Evolutionary conservation across 2,888 invertebrate species (phyloP).

Genomic region (Scaptomyza caliginosa): DNA sequence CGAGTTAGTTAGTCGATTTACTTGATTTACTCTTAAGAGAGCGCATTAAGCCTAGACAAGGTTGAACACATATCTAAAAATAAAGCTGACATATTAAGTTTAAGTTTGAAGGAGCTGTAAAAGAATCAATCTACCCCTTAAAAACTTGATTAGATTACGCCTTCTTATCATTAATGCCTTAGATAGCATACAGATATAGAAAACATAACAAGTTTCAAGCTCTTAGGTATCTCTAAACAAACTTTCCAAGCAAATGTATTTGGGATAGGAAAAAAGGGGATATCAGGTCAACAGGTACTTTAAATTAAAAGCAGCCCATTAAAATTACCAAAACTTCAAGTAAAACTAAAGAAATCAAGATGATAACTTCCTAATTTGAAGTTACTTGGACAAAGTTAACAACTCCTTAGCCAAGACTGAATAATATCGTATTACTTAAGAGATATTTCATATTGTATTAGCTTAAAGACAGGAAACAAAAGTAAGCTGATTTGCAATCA

Average conservation of each 20-base stretch:
- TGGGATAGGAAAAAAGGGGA: too few relatives aligned
- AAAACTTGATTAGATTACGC: slow-evolving; percentile 34
- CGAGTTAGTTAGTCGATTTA: neutral
- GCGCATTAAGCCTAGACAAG: slow-evolving; percentile 2
- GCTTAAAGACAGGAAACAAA: neutral
- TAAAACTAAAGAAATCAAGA: too few relatives aligned
- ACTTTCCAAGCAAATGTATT: too few relatives aligned
- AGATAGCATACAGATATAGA: neutral
- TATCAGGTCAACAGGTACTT: too few relatives aligned
- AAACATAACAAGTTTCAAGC: neutral
- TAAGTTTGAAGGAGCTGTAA: neutral
- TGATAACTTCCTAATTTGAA: too few relatives aligned
- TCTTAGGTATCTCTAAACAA: neutral
- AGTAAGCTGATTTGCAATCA: neutral
- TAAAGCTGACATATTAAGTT: slow-evolving; percentile 17
- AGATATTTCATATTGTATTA: too few relatives aligned
- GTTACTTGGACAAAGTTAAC: too few relatives aligned
- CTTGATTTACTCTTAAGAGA: neutral
- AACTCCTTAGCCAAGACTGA: too few relatives aligned
- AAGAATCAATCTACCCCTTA: slow-evolving; percentile 2
- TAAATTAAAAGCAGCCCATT: too few relatives aligned
- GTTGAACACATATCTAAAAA: slow-evolving; percentile 11
- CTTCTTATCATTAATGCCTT: neutral
- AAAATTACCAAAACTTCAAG: too few relatives aligned
- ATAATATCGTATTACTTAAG: neutral